Evolutionary conservation across 2,113 vertebrate species (phyloP).

Genomic region (Eurystomus gularis): DNA sequence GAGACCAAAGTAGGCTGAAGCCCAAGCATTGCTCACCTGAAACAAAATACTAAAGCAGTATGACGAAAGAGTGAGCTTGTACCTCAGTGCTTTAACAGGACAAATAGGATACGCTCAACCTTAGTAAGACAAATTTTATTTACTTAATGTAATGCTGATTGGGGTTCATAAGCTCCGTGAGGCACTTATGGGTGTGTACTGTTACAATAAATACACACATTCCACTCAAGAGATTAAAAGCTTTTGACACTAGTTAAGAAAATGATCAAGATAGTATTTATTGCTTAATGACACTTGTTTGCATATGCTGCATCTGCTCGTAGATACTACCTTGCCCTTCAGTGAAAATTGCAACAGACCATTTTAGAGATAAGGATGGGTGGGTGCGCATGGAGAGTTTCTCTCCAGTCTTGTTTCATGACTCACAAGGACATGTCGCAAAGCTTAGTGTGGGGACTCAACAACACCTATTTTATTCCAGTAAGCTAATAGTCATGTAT

Average conservation of each 20-base stretch:
- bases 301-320: not conserved
- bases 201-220: not conserved
- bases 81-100: not conserved
- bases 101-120: not conserved
- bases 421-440: not conserved
- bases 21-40: not conserved
- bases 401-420: not conserved
- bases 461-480: not conserved
- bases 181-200: slow-evolving; percentile 18
- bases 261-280: not conserved
- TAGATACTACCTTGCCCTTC: not conserved
- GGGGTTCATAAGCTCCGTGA: not conserved
- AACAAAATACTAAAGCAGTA: not conserved
- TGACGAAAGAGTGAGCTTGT: not conserved
- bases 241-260: not conserved
- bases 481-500: not conserved
- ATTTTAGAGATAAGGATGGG: not conserved
- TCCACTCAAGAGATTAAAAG: not conserved
- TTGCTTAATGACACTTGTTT: not conserved
- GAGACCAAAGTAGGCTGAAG: not conserved
- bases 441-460: rapidly evolving
- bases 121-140: not conserved
- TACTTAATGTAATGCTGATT: not conserved
- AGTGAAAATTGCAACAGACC: not conserved
- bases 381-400: not conserved